Evolutionary conservation across 2,797 vertebrate species (phyloP).

Genomic region (Lepilemur septentrionalis): DNA sequence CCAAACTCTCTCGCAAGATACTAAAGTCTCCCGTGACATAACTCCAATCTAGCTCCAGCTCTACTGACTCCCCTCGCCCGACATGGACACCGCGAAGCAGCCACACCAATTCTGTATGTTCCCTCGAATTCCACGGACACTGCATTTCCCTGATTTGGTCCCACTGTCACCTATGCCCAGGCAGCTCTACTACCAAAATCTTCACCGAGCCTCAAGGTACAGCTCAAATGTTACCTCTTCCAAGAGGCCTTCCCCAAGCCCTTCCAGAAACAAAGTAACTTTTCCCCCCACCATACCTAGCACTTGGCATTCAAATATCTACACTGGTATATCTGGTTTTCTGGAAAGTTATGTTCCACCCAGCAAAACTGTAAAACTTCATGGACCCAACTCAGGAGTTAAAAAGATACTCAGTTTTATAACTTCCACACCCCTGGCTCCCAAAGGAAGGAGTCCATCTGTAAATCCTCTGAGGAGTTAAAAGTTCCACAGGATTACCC

Average conservation of each 20-base stretch:
- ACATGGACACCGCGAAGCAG: not conserved
- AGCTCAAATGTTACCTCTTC: not conserved
- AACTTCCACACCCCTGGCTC: not conserved
- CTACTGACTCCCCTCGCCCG: not conserved
- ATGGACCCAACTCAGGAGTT: not conserved
- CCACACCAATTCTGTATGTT: not conserved
- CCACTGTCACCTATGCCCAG: not conserved
- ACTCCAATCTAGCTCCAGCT: not conserved
- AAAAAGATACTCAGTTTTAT: not conserved
- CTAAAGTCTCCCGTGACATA: not conserved
- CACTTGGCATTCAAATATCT: not conserved
- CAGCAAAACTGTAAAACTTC: not conserved
- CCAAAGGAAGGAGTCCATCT: not conserved
- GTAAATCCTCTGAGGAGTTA: not conserved
- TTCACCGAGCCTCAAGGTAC: not conserved
- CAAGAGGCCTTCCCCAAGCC: not conserved
- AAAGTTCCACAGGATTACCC: not conserved
- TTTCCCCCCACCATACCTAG: not conserved
- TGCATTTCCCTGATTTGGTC: not conserved
- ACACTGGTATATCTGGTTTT: not conserved
- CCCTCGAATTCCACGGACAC: not conserved
- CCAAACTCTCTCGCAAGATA: not conserved
- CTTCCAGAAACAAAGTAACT: not conserved
- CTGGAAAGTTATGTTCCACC: not conserved
- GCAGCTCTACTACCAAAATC: not conserved